Evolutionary conservation across 2,888 invertebrate species (phyloP), one percentile per base, ranked within the genome.

Genomic region (Lasioglossum marginatum): DNA sequence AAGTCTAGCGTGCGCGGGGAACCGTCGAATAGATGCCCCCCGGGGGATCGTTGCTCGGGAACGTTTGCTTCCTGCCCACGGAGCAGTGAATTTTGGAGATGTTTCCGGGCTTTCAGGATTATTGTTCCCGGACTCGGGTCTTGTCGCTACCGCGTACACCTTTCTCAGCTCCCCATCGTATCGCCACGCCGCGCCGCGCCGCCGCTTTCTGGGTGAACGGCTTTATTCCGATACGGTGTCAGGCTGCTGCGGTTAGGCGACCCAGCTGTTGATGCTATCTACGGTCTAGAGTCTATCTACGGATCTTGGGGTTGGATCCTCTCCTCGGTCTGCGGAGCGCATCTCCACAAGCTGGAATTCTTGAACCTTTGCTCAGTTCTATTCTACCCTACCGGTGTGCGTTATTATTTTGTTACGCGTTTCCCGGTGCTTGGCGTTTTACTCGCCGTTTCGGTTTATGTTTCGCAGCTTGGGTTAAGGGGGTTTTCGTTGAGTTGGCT

Each of bases 91-190:
- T 83, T 83, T 83, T 78, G 74, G 60, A 40, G 78, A 78, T 77
- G 83, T 74, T 84, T 70, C 75, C 37, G 40, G 60, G n/a, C 83
- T 75, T 74, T 83, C 74, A 68, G 74, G 70, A 45, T 83, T 82
- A 82, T 82, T 71, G 81, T 77, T 40, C 27, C 43, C 12, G 63
- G 74, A 19, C 34, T 16, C 60, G 52, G n/a, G 27, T n/a, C 80
- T 31, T 31, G 48, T 27, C 48, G 27, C 37, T 34, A 45, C 37
- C 19, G n/a, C 12, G 31, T 52, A 23, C 34, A 57, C 37, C 37
- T 68, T 37, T 40, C 37, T 14, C 34, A n/a, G 52, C 23, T 23
- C n/a, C 52, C 52, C n/a, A 10, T 10, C 8, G 31, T 14, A 0
- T 5, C 27, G 2, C n/a, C n/a, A n/a, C n/a, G n/a, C n/a, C n/a